phyloP scores from a whole-genome alignment of 2,888 invertebrate genomes.

The Limnephilus auricula region DNA sequence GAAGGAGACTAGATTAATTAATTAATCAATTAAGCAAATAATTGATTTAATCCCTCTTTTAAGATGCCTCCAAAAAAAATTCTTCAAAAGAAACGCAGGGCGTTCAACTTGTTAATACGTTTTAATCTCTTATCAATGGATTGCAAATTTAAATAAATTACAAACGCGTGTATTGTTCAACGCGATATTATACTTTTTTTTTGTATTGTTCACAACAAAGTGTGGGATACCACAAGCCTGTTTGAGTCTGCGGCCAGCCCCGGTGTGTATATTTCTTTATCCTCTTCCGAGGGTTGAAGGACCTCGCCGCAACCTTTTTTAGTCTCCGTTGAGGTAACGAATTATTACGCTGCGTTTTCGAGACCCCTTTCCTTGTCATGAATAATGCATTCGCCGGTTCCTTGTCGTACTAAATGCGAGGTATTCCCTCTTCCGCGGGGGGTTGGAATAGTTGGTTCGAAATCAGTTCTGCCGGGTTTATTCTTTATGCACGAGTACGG shows the following conservation, averaged over 20 bases:
- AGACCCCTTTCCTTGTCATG: slow-evolving; percentile 28
- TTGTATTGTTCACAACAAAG: neutral
- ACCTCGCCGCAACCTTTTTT: slow-evolving; percentile 18
- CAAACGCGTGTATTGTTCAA: neutral
- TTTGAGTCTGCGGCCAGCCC: slow-evolving; percentile 20
- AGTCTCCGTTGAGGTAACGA: slow-evolving; percentile 17
- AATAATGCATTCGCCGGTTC: neutral
- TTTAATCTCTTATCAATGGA: neutral
- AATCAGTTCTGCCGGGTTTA: neutral
- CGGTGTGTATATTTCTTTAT: neutral
- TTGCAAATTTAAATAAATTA: neutral
- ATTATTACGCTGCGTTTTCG: slow-evolving; percentile 15
- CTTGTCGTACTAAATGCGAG: neutral
- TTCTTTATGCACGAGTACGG: neutral
- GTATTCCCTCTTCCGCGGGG: slow-evolving; percentile 23
- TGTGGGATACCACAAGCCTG: slow-evolving; percentile 19
- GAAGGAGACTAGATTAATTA: too few relatives aligned
- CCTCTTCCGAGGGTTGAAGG: slow-evolving; percentile 27
- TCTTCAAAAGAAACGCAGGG: neutral
- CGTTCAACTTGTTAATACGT: neutral
- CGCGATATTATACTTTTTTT: neutral
- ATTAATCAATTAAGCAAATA: too few relatives aligned
- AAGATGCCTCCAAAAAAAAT: neutral
- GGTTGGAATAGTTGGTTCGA: neutral
- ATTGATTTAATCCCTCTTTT: too few relatives aligned